phyloP scores from a whole-genome alignment of 2,113 vertebrate genomes.

The Nothobranchius furzeri region DNA sequence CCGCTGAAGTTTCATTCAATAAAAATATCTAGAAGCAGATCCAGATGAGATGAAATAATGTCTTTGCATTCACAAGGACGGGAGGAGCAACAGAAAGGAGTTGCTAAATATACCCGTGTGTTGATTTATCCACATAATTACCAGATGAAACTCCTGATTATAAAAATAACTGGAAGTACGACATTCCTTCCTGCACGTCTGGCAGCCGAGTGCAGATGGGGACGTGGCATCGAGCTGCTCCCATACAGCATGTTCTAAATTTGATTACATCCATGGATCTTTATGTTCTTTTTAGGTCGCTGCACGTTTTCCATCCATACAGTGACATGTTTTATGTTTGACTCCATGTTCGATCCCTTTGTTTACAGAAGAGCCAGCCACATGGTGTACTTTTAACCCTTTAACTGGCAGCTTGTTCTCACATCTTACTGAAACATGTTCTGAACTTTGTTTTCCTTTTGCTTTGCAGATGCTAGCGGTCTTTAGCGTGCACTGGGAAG shows the following conservation, averaged over 20 bases:
- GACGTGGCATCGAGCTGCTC: slow-evolving; percentile 9
- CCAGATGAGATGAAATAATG: too few relatives aligned
- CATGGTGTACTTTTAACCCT: too few relatives aligned
- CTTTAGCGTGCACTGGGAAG: too few relatives aligned
- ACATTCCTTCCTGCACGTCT: slow-evolving; percentile 15
- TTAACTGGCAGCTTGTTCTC: too few relatives aligned
- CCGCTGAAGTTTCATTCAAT: too few relatives aligned
- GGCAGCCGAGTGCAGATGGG: slow-evolving; percentile 15
- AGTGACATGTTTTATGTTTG: neutral
- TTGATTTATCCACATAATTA: neutral
- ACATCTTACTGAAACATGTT: too few relatives aligned
- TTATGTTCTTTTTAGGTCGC: neutral
- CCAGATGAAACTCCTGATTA: neutral
- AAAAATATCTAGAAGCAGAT: too few relatives aligned
- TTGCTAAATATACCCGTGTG: neutral
- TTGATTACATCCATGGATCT: neutral
- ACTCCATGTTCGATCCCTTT: neutral
- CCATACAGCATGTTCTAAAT: neutral
- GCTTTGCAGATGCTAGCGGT: too few relatives aligned
- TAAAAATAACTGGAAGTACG: slow-evolving; percentile 5
- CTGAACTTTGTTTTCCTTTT: too few relatives aligned
- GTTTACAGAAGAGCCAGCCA: neutral
- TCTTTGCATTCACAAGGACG: too few relatives aligned
- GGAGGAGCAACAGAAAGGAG: neutral
- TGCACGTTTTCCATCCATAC: neutral